A percentile compares a stretch with the other conserved stretches of the same genome.
Conservation (phyloP, 2,797 vertebrate species). For the Euphonia xanthogaster region DNA sequence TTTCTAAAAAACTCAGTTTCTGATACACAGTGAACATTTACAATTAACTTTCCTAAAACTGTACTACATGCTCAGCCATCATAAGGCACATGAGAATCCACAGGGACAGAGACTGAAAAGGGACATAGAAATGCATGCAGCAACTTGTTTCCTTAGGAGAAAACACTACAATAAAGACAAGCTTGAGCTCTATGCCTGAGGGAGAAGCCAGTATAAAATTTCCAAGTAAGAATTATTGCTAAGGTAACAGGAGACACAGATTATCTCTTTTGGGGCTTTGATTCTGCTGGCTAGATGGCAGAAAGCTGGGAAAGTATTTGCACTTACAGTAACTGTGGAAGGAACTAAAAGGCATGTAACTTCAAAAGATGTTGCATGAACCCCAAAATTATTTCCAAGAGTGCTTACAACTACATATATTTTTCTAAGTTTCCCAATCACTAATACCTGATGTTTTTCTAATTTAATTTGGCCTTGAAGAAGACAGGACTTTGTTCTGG, state of each 20-base stretch:
- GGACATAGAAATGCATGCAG: background rate
- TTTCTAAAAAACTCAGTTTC: background rate
- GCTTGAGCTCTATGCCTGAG: background rate
- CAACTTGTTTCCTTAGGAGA: background rate
- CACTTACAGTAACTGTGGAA: background rate
- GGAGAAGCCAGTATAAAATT: background rate
- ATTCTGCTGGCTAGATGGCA: background rate
- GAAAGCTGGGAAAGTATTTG: background rate
- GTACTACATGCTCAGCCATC: background rate
- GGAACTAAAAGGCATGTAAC: background rate
- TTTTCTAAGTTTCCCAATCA: background rate
- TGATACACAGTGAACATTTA: background rate
- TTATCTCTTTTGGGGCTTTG: background rate
- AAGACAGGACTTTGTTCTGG: background rate
- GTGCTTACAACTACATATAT: background rate
- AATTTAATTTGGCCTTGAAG: background rate
- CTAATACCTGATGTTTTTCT: background rate
- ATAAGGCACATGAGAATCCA: background rate
- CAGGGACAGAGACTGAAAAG: background rate
- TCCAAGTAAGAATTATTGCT: background rate
- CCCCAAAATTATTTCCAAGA: background rate
- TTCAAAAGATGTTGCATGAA: background rate
- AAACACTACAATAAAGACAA: background rate
- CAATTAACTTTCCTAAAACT: background rate
- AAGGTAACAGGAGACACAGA: background rate